phyloP scores from a whole-genome alignment of 2,797 vertebrate species.

The Poecilia wingei region DNA sequence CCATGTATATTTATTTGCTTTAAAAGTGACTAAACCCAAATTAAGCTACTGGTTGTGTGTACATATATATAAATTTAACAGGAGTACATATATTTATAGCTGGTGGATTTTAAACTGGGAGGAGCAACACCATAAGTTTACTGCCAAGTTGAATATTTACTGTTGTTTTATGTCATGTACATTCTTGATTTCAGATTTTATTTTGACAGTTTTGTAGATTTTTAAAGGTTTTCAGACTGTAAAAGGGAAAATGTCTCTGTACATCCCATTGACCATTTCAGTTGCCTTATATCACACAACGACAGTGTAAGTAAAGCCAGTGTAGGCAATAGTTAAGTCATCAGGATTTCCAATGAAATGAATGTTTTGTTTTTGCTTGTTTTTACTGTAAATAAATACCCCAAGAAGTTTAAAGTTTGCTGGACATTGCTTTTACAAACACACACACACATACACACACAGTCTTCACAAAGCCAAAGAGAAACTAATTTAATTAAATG shows the following conservation, averaged over 20 bases:
- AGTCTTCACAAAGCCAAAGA: slow-evolving; percentile 41
- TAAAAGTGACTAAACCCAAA: slow-evolving; percentile 47
- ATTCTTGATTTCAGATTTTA: slow-evolving; percentile 37
- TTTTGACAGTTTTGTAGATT: slow-evolving; percentile 57
- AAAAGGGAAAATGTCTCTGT: slow-evolving; percentile 63
- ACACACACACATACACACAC: not conserved
- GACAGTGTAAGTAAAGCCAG: slow-evolving; percentile 46
- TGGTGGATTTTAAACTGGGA: slow-evolving; percentile 36
- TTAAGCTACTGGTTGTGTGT: slow-evolving; percentile 70
- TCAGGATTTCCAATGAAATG: slow-evolving; percentile 63
- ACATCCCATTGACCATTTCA: slow-evolving; percentile 63
- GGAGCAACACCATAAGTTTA: slow-evolving; percentile 38
- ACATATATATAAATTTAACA: slow-evolving; percentile 55
- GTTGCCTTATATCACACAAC: slow-evolving; percentile 69
- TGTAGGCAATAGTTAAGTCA: slow-evolving; percentile 40
- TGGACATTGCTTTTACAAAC: not conserved
- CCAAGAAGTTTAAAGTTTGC: slow-evolving; percentile 46
- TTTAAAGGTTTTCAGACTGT: slow-evolving; percentile 56
- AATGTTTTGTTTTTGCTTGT: slow-evolving; percentile 70
- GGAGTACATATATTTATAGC: slow-evolving; percentile 48
- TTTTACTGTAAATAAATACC: slow-evolving; percentile 75
- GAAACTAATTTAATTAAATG: slow-evolving; percentile 60
- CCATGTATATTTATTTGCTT: slow-evolving; percentile 67
- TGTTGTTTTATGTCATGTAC: slow-evolving; percentile 47
- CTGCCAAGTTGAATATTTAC: slow-evolving; percentile 59